A percentile compares a stretch with the other conserved stretches of the same genome.
phyloP scores from a whole-genome alignment of 2,797 vertebrate species.

The Borostomias antarcticus region DNA sequence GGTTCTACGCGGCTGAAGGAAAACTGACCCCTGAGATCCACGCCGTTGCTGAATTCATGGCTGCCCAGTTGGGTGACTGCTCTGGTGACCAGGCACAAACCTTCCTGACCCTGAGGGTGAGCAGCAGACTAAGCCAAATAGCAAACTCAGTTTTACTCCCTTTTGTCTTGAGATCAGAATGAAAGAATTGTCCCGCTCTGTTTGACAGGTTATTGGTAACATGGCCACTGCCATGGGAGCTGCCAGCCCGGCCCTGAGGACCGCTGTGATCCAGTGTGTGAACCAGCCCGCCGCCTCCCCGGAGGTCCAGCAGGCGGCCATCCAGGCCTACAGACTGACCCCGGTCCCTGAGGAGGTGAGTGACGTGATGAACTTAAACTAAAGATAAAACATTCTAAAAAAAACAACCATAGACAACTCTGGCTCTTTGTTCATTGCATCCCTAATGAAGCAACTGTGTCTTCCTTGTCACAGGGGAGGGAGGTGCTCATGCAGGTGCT shows the following conservation, averaged over 20 bases:
- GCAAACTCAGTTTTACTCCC: background rate
- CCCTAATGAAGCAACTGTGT: background rate
- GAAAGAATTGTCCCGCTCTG: conserved; percentile 8
- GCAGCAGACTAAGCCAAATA: conserved; percentile 23
- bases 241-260: conserved; percentile 78
- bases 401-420: background rate
- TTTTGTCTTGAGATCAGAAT: background rate
- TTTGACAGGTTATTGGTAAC: conserved; percentile 90
- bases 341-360: conserved; percentile 82
- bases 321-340: conserved; percentile 89
- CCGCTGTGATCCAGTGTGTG: conserved; percentile 82
- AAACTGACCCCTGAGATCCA: conserved; percentile 78
- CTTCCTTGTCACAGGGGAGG: conserved; percentile 72
- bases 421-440: background rate
- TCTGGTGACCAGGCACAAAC: conserved; percentile 80
- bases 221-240: conserved; percentile 85
- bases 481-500: conserved; percentile 79
- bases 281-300: conserved; percentile 73
- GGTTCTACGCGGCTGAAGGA: conserved; percentile 78
- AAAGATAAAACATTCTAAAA: background rate
- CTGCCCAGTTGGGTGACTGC: conserved; percentile 83
- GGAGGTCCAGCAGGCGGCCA: conserved; percentile 89
- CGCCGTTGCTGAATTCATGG: conserved; percentile 82
- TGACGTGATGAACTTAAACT: too few species aligned
- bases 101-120: conserved; percentile 89